A percentile compares a stretch with the other conserved stretches of the same genome.
phyloP scores from a whole-genome alignment of 2,797 vertebrate genomes.

The Chloroceryle inda region DNA sequence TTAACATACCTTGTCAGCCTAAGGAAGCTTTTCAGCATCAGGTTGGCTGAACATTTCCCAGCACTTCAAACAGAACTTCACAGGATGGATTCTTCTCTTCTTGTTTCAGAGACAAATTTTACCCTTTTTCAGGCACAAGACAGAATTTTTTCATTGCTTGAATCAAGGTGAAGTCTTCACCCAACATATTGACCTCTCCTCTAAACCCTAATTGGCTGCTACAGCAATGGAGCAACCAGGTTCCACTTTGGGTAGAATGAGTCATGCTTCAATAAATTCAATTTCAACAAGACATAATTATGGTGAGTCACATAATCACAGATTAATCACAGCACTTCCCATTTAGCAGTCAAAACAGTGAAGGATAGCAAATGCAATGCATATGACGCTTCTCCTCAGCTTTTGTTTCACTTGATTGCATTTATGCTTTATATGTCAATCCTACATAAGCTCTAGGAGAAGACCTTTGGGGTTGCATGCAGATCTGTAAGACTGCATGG shows the following conservation, averaged over 20 bases:
- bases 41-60: neutral
- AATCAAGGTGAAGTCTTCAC: neutral
- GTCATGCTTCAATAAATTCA: slow-evolving; percentile 82
- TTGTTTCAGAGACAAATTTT: neutral
- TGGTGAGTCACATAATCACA: slow-evolving; percentile 82
- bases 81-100: neutral
- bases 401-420: slow-evolving; percentile 32
- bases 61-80: neutral
- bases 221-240: slow-evolving; percentile 71
- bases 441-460: neutral
- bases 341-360: slow-evolving; percentile 80
- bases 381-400: slow-evolving; percentile 27
- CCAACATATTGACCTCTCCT: slow-evolving; percentile 29
- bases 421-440: neutral
- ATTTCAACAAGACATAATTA: slow-evolving; percentile 84
- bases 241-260: slow-evolving; percentile 77
- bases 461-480: neutral
- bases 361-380: slow-evolving; percentile 65
- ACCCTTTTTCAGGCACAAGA: neutral
- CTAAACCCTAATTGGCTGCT: slow-evolving; percentile 55
- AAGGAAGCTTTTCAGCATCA: neutral
- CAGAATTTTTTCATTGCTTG: neutral
- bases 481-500: neutral
- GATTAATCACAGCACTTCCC: slow-evolving; percentile 79
- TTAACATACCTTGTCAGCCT: neutral